phyloP scores from a whole-genome alignment of 2,888 invertebrate species.

The Spilosoma lubricipeda region DNA sequence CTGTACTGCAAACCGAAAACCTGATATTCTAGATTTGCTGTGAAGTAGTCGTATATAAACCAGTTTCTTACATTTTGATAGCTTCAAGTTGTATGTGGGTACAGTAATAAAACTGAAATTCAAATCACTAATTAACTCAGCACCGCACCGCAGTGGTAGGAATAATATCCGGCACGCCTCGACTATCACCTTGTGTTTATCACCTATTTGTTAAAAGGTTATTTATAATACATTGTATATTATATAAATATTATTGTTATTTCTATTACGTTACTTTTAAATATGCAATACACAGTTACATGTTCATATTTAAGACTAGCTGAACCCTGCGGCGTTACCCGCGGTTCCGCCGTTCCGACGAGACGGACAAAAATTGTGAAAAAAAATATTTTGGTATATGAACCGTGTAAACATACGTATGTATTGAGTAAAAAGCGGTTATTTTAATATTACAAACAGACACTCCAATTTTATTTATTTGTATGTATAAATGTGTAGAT shows the following conservation, averaged over 20 bases:
- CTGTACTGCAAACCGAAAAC: conserved; percentile 25
- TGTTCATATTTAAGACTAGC: background rate
- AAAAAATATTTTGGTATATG: too few relatives aligned
- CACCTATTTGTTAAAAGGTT: conserved; percentile 28
- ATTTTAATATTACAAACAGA: too few relatives aligned
- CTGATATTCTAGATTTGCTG: conserved; percentile 32
- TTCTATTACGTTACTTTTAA: background rate
- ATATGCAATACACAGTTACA: background rate
- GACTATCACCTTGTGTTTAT: conserved; percentile 37
- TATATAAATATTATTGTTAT: background rate
- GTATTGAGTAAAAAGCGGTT: too few relatives aligned
- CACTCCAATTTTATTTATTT: too few relatives aligned
- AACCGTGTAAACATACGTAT: too few relatives aligned
- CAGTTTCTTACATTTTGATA: conserved; percentile 44
- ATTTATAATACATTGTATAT: conserved; percentile 8
- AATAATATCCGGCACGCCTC: conserved; percentile 69
- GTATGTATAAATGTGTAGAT: too few relatives aligned
- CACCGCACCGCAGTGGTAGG: conserved; percentile 46
- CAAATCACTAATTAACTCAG: conserved; percentile 46
- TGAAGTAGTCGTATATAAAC: conserved; percentile 35
- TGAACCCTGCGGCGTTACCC: too few relatives aligned
- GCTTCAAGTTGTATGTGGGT: conserved; percentile 36
- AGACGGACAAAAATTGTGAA: too few relatives aligned
- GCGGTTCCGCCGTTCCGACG: too few relatives aligned
- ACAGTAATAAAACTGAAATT: conserved; percentile 53